phyloP scores from a whole-genome alignment of 2,113 vertebrate genomes.

The Acrocephalus arundinaceus region DNA sequence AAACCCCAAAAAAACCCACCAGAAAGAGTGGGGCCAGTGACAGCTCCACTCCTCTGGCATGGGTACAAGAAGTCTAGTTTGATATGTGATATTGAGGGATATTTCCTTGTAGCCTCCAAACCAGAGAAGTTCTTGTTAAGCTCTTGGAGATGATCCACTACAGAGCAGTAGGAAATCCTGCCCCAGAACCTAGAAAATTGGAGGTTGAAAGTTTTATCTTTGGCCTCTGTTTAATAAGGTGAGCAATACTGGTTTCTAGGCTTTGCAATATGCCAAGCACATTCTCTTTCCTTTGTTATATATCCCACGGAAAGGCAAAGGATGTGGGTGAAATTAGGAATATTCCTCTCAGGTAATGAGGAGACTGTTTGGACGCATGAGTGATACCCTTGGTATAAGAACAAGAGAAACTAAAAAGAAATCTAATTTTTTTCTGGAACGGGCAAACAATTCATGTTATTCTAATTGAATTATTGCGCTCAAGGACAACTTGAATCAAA shows the following conservation, averaged over 20 bases:
- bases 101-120: conserved; percentile 25
- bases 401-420: neutral
- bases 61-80: neutral
- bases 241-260: neutral
- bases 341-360: neutral
- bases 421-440: neutral
- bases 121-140: conserved; percentile 38
- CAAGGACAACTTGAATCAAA: neutral
- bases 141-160: conserved; percentile 35
- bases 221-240: neutral
- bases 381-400: neutral
- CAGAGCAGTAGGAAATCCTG: conserved; percentile 10
- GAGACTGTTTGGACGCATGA: neutral
- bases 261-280: neutral
- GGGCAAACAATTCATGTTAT: neutral
- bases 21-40: neutral
- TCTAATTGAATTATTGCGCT: neutral
- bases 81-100: conserved; percentile 34
- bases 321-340: neutral
- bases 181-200: neutral
- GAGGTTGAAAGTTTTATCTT: neutral
- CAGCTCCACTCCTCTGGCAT: neutral
- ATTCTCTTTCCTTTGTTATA: neutral
- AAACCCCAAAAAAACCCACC: neutral
- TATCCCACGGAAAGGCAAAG: neutral